phyloP scores from a whole-genome alignment of 2,797 vertebrate genomes.

The Fringilla coelebs region DNA sequence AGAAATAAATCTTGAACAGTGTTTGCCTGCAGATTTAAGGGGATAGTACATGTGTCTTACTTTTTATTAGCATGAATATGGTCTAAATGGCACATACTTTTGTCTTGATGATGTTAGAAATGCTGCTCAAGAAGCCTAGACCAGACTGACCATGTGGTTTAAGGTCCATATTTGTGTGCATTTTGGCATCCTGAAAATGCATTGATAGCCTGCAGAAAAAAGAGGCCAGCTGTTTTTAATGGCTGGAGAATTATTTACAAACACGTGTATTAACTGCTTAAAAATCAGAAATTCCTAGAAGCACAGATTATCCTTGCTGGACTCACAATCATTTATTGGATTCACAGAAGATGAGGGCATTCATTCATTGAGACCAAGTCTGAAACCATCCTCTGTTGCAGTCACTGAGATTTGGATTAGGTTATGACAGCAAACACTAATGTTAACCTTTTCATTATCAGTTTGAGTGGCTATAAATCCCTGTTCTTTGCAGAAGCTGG shows the following conservation, averaged over 20 bases:
- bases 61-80: neutral
- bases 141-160: neutral
- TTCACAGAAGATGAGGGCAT: neutral
- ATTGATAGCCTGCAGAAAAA: neutral
- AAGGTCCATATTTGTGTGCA: neutral
- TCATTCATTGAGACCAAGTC: neutral
- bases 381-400: neutral
- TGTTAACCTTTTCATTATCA: neutral
- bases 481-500: neutral
- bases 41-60: neutral
- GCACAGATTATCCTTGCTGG: neutral
- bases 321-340: neutral
- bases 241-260: conserved; percentile 30
- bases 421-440: neutral
- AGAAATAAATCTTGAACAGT: neutral
- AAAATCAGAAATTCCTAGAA: conserved; percentile 18
- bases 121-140: conserved; percentile 12
- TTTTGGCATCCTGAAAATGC: neutral
- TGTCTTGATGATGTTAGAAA: neutral
- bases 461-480: neutral
- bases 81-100: neutral
- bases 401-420: neutral
- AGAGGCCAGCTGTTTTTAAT: conserved; percentile 25
- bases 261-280: neutral
- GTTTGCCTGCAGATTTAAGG: neutral